A percentile compares a stretch with the other conserved stretches of the same genome.
These are phyloP conservation scores for Pseudochirops cupreus DNA, from an alignment of 2,797 vertebrate species.

Conservation along the genomic window DNA sequence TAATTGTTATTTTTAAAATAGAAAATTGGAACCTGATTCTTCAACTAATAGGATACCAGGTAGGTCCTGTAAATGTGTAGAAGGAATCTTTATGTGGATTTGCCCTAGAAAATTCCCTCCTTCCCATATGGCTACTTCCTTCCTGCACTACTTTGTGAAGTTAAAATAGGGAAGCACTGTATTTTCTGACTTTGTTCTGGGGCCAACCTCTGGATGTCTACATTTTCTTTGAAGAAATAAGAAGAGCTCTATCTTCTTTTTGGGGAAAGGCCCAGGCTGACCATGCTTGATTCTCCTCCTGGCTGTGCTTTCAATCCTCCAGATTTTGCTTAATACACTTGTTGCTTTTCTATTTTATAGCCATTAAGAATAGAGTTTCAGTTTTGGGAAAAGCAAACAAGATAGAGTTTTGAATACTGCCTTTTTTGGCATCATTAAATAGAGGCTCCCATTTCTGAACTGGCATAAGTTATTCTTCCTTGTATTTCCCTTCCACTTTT, in stretches of 20 bases:
- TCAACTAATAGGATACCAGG: not conserved
- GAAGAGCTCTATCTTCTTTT: not conserved
- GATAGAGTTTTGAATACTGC: not conserved
- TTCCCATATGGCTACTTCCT: not conserved
- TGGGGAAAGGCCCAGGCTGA: not conserved
- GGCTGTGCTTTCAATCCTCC: not conserved
- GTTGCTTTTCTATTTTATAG: constrained; percentile 23
- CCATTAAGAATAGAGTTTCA: constrained; percentile 19
- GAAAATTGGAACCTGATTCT: not conserved
- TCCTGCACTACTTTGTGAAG: not conserved
- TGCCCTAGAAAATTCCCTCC: not conserved
- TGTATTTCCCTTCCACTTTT: constrained; percentile 21
- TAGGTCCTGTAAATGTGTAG: not conserved
- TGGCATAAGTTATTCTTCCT: not conserved
- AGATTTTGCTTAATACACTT: not conserved
- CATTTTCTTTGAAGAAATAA: constrained; percentile 11
- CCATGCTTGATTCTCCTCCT: not conserved
- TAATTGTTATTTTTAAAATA: not conserved
- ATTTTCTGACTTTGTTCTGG: constrained; percentile 5
- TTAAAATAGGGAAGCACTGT: not conserved
- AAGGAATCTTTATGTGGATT: not conserved
- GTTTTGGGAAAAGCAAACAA: not conserved
- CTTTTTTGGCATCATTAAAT: not conserved
- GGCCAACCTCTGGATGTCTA: not conserved
- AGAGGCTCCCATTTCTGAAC: not conserved